A percentile compares a stretch with the other conserved stretches of the same genome.
Conservation (phyloP, 2,797 vertebrate species). For the Micropoecilia bifurca region DNA sequence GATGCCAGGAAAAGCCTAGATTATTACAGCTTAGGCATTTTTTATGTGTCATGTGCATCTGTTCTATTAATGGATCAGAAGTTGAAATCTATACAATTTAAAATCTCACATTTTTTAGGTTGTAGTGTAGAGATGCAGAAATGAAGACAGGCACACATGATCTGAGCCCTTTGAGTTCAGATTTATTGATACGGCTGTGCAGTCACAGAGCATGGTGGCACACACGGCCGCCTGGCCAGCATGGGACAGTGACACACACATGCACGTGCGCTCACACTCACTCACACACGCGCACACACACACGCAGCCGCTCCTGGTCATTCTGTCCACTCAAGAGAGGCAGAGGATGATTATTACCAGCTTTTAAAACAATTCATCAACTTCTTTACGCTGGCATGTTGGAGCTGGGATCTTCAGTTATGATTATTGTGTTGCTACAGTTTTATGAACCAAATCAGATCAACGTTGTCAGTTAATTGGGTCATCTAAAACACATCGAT, state of each 20-base stretch:
- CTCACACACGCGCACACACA: slow-evolving; percentile 20
- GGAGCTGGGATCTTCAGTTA: not conserved
- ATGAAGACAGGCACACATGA: slow-evolving; percentile 79
- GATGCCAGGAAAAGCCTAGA: no score
- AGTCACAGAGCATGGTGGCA: slow-evolving; percentile 82
- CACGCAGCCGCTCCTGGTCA: slow-evolving; percentile 19
- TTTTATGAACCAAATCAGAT: slow-evolving; percentile 9
- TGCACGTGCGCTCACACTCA: slow-evolving; percentile 30
- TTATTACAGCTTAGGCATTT: not conserved
- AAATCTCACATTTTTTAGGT: not conserved
- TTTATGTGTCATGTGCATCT: not conserved
- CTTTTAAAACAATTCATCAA: not conserved
- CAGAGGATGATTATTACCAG: slow-evolving; percentile 15
- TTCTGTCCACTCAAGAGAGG: slow-evolving; percentile 24
- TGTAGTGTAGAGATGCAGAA: slow-evolving; percentile 20
- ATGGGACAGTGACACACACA: slow-evolving; percentile 64
- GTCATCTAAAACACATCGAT: not conserved
- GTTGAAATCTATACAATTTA: not conserved
- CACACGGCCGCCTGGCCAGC: slow-evolving; percentile 69
- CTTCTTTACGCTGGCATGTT: not conserved
- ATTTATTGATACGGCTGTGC: slow-evolving; percentile 86
- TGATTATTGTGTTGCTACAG: not conserved
- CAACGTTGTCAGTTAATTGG: not conserved
- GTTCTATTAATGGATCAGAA: not conserved
- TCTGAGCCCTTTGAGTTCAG: slow-evolving; percentile 87